Evolutionary conservation across 2,113 vertebrate genomes (phyloP).

Genomic region (Equus quagga): DNA sequence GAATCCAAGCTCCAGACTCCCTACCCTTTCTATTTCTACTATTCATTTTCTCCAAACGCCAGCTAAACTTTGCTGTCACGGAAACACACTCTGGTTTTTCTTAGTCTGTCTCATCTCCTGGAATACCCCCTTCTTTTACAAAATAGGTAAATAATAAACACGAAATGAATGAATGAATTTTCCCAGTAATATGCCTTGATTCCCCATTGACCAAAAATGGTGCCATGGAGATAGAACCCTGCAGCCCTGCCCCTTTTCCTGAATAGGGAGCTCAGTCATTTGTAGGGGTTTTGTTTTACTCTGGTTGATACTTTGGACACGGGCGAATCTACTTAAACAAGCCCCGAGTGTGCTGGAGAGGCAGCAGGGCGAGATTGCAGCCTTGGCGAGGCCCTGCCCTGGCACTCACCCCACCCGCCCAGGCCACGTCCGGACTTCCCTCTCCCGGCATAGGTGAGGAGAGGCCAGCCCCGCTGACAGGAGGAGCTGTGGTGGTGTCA

Average conservation of each 20-base stretch:
- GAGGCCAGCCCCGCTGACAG: conserved; percentile 42
- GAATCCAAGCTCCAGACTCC: not conserved
- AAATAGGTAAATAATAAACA: conserved; percentile 13
- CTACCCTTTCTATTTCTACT: not conserved
- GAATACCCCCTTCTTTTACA: not conserved
- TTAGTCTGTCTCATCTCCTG: not conserved
- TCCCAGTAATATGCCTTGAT: not conserved
- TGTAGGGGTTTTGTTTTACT: not conserved
- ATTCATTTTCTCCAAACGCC: not conserved
- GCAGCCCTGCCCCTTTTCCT: not conserved
- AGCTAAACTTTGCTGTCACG: not conserved
- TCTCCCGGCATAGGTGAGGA: not conserved
- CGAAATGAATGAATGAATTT: not conserved
- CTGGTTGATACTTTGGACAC: not conserved
- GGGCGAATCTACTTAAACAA: not conserved
- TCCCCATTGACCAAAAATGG: not conserved
- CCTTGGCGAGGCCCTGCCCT: not conserved
- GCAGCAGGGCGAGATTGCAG: not conserved
- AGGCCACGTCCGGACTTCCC: not conserved
- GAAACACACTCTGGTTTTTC: not conserved
- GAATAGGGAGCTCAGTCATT: not conserved
- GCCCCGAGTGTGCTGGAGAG: not conserved
- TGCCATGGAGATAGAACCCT: not conserved
- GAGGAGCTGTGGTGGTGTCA: not conserved
- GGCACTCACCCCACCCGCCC: not conserved